Conservation (phyloP, 2,888 invertebrate genomes). For the Nebria salina region DNA sequence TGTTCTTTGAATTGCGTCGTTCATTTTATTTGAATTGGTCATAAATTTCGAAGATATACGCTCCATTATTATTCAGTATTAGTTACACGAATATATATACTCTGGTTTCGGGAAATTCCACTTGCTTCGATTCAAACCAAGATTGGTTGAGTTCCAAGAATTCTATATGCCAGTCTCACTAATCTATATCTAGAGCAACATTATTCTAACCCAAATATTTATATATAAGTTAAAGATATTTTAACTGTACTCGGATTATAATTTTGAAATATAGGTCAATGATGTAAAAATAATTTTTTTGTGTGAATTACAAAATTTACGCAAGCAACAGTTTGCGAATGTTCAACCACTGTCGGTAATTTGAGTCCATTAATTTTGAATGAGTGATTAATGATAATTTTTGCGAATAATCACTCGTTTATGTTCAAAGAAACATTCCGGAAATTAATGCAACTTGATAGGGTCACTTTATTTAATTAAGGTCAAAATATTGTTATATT, state of each 20-base stretch:
- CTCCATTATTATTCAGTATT: neutral
- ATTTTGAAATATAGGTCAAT: too few species aligned
- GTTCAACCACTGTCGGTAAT: too few species aligned
- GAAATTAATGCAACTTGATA: neutral
- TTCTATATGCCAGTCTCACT: neutral
- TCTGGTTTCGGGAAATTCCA: neutral
- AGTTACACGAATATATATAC: neutral
- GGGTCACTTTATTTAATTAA: neutral
- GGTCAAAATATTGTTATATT: neutral
- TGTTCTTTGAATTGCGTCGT: neutral
- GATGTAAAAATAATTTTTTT: too few species aligned
- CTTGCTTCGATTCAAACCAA: neutral
- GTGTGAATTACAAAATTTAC: too few species aligned
- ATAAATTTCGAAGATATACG: neutral
- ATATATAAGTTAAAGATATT: too few species aligned
- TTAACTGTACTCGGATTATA: too few species aligned
- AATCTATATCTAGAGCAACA: neutral
- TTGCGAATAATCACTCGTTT: slow-evolving; percentile 1
- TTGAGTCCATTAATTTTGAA: neutral
- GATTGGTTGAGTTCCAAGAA: neutral
- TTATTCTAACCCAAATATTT: too few species aligned
- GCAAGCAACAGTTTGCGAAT: too few species aligned
- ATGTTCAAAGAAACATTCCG: neutral
- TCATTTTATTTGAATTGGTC: neutral
- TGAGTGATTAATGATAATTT: neutral